phyloP scores from a whole-genome alignment of 30 jellyfish, hydroid and myxozoan genomes.

The Cassiopea xamachana region DNA sequence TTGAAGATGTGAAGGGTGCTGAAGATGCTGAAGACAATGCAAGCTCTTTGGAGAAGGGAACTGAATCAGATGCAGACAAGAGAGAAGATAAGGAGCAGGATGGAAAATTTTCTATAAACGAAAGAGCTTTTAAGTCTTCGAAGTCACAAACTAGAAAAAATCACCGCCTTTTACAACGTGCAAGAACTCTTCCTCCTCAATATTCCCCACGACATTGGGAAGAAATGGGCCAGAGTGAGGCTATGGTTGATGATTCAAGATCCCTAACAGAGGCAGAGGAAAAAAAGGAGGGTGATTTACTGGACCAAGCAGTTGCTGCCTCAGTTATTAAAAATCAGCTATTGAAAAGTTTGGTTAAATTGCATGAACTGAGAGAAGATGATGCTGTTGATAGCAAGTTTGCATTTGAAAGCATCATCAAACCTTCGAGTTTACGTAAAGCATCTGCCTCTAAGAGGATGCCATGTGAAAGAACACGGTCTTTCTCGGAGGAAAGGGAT shows the following conservation, averaged over 20 bases:
- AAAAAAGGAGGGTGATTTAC: constrained; percentile 21
- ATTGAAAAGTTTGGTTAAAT: constrained; percentile 64
- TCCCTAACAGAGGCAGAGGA: constrained; percentile 37
- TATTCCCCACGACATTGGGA: constrained; percentile 50
- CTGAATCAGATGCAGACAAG: neutral
- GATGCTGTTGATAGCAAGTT: constrained; percentile 39
- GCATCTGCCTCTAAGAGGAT: constrained; percentile 47
- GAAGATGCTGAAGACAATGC: constrained; percentile 2
- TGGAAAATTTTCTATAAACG: neutral
- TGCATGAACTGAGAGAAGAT: constrained; percentile 46
- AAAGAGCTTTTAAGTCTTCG: neutral
- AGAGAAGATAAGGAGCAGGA: neutral
- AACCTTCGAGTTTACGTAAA: constrained; percentile 71
- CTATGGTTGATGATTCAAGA: neutral
- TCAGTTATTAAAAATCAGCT: constrained; percentile 42
- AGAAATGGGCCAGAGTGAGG: constrained; percentile 7
- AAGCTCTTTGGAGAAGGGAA: neutral
- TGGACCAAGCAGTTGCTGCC: constrained; percentile 72
- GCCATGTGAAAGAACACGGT: constrained; percentile 51
- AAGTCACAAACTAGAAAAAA: neutral
- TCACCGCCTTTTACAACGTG: constrained; percentile 30
- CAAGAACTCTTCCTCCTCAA: constrained; percentile 66
- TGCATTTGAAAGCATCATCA: constrained; percentile 73
- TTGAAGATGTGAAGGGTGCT: neutral
- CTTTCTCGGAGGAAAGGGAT: constrained; percentile 59